phyloP scores from a whole-genome alignment of 2,113 vertebrate species.

The Anguilla rostrata region DNA sequence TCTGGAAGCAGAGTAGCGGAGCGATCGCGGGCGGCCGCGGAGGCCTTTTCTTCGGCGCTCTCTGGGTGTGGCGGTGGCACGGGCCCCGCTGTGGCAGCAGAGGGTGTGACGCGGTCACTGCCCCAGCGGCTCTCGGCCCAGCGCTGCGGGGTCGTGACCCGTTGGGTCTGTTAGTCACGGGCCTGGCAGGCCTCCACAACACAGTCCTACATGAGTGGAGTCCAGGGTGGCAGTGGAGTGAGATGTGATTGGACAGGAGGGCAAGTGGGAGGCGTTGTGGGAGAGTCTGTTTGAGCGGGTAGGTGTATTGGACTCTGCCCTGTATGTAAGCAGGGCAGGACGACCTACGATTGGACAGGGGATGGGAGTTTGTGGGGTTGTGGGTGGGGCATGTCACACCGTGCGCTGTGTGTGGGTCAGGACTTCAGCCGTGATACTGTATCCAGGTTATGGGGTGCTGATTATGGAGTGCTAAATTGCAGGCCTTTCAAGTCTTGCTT shows the following conservation, averaged over 20 bases:
- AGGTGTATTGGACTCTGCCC: not conserved
- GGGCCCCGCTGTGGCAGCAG: not conserved
- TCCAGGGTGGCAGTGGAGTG: not conserved
- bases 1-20: not conserved
- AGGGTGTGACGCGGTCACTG: not conserved
- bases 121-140: not conserved
- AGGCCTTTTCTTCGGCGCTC: not conserved
- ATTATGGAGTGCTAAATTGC: constrained; percentile 61
- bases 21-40: not conserved
- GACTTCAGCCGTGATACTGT: not conserved
- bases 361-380: too few species aligned
- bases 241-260: not conserved
- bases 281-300: too few species aligned
- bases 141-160: not conserved
- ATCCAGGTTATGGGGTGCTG: constrained; percentile 64
- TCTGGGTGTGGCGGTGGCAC: not conserved
- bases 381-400: too few species aligned
- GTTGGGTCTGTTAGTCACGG: not conserved
- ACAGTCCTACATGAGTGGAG: too few species aligned
- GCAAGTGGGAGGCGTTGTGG: not conserved
- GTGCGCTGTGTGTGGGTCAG: not conserved
- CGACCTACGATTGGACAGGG: too few species aligned
- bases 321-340: not conserved
- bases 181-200: not conserved
- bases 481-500: constrained; percentile 58